A percentile compares a stretch with the other conserved stretches of the same genome.
These are phyloP conservation scores for Sebastes itinus DNA, from an alignment of 2,797 vertebrate species.

Conservation along the genomic window DNA sequence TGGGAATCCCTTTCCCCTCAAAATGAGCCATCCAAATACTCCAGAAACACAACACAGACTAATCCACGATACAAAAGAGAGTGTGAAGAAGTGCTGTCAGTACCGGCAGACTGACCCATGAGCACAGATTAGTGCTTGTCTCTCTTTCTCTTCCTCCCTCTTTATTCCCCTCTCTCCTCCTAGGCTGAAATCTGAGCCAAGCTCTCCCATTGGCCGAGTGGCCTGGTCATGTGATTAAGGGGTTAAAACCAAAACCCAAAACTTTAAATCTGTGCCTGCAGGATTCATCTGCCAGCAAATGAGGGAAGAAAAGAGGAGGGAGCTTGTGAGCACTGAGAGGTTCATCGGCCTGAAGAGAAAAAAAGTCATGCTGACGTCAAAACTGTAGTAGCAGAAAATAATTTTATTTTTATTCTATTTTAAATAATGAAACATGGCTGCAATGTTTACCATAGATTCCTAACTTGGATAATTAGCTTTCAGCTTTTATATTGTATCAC, in stretches of 20 bases:
- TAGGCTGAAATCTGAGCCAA: conserved; percentile 83
- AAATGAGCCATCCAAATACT: conserved; percentile 40
- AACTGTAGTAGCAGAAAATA: neutral
- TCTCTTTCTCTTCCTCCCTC: conserved; percentile 57
- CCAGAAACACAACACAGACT: conserved; percentile 11
- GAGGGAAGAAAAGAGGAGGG: conserved; percentile 6
- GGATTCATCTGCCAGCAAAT: conserved; percentile 27
- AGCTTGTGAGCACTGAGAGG: neutral
- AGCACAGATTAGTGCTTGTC: conserved; percentile 58
- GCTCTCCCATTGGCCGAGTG: conserved; percentile 73
- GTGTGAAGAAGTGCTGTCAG: conserved; percentile 23
- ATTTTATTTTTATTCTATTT: neutral
- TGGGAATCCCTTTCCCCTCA: conserved; percentile 15
- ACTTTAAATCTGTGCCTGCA: conserved; percentile 68
- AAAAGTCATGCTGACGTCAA: neutral
- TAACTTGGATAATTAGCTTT: neutral
- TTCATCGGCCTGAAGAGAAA: neutral
- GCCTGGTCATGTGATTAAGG: conserved; percentile 79
- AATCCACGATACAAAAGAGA: conserved; percentile 9
- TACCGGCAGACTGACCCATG: conserved; percentile 40
- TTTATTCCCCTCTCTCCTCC: conserved; percentile 64
- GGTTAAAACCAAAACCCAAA: conserved; percentile 66
- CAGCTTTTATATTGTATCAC: neutral
- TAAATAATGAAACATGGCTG: neutral
- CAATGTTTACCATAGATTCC: neutral